Conservation (phyloP, 2,888 invertebrate genomes). For the Muschampia plurimacula region DNA sequence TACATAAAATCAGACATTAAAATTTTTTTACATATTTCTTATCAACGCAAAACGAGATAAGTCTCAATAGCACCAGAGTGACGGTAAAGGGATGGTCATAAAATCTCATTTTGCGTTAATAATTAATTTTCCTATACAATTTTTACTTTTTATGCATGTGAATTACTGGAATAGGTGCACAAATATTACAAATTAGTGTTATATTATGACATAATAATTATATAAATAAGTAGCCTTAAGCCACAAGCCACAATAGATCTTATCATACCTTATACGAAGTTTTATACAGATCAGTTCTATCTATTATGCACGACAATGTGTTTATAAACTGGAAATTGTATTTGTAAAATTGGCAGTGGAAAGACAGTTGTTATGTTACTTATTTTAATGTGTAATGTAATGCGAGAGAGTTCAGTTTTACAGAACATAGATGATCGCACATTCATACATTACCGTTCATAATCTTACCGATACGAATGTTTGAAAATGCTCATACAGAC, state of each 20-base stretch:
- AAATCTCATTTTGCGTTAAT: neutral
- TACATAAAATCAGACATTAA: neutral
- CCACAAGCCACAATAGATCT: neutral
- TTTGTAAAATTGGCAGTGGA: conserved; percentile 30
- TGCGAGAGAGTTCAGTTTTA: no score
- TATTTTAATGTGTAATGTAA: neutral
- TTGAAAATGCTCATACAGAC: no score
- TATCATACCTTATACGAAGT: neutral
- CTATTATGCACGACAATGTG: neutral
- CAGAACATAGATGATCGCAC: no score
- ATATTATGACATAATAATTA: neutral
- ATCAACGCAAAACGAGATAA: conserved; percentile 2
- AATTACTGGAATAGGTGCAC: neutral
- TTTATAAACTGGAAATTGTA: neutral
- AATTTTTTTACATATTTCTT: neutral
- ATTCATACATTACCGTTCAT: no score
- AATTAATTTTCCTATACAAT: neutral
- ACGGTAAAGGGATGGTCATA: neutral
- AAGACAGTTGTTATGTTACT: neutral
- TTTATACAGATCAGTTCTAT: neutral
- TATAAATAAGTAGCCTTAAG: neutral
- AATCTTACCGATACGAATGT: no score
- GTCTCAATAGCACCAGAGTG: no score
- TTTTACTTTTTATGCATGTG: neutral
- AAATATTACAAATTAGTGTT: conserved; percentile 19